These are phyloP conservation scores for Synergus japonicus DNA, from an alignment of 2,888 invertebrate genomes.

Conservation along the genomic window DNA sequence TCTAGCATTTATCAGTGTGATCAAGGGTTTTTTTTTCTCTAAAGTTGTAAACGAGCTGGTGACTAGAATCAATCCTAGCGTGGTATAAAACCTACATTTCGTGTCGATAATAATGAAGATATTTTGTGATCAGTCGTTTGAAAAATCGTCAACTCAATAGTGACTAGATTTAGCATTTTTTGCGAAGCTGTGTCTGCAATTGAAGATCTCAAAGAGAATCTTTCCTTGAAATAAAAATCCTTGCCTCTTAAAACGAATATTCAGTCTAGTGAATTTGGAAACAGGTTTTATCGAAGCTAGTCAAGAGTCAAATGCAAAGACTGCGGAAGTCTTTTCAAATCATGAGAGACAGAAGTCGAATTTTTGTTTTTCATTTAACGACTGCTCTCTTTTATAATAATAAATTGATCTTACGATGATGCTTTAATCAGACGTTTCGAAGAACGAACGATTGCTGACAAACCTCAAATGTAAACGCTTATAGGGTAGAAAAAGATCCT, in stretches of 20 bases:
- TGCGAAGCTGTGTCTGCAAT: background rate
- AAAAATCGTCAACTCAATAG: constrained; percentile 15
- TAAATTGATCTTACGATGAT: background rate
- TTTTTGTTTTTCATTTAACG: background rate
- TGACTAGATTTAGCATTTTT: constrained; percentile 34
- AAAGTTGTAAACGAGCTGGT: constrained; percentile 10
- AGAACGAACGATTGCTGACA: constrained; percentile 4
- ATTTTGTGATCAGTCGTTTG: constrained; percentile 18
- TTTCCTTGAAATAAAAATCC: background rate
- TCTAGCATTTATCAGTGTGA: background rate
- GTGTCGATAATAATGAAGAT: constrained; percentile 8
- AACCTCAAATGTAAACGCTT: constrained; percentile 17
- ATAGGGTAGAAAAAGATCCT: constrained; percentile 31
- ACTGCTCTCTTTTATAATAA: background rate
- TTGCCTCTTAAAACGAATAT: constrained; percentile 11
- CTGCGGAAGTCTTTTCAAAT: constrained; percentile 3
- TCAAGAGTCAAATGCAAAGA: constrained; percentile 10
- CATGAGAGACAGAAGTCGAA: background rate
- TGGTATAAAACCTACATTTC: constrained; percentile 32
- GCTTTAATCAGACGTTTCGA: background rate
- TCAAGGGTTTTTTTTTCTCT: background rate
- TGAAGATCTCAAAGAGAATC: constrained; percentile 7
- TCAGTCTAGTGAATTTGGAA: constrained; percentile 23
- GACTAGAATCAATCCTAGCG: background rate
- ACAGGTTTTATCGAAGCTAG: background rate